phyloP scores from a whole-genome alignment of 2,797 vertebrate species.

The Gallirallus australis region DNA sequence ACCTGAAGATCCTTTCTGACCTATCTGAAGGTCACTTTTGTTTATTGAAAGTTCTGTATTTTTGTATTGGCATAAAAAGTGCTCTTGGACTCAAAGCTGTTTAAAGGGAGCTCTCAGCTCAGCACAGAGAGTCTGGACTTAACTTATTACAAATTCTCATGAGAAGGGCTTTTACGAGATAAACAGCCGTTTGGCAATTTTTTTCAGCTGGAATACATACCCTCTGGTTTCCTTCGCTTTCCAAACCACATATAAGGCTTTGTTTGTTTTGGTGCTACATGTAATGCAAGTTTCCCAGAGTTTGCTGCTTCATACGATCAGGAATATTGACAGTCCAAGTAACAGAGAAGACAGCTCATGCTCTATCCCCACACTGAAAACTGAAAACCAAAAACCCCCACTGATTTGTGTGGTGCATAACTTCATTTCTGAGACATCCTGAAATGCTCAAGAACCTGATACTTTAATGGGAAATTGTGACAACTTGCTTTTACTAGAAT shows the following conservation, averaged over 20 bases:
- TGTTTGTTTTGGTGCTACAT: not conserved
- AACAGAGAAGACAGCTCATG: not conserved
- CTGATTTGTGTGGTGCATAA: not conserved
- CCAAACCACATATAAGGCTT: not conserved
- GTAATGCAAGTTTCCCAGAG: not conserved
- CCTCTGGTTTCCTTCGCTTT: not conserved
- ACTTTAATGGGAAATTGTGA: not conserved
- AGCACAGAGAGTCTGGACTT: not conserved
- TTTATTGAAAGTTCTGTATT: not conserved
- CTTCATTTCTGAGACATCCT: not conserved
- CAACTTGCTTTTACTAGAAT: not conserved
- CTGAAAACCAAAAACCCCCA: not conserved
- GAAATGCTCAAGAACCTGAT: not conserved
- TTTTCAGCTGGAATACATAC: not conserved
- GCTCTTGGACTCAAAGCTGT: not conserved
- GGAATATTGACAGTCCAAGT: not conserved
- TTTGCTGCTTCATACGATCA: not conserved
- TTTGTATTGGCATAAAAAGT: not conserved
- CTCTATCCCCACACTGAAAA: rapidly evolving
- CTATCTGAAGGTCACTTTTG: not conserved
- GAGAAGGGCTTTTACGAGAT: not conserved
- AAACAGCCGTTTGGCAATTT: not conserved
- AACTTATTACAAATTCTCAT: not conserved
- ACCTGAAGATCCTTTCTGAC: not conserved
- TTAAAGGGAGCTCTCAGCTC: not conserved